Conservation (phyloP, 2,888 invertebrate species). For the Loripinus fragilis region DNA sequence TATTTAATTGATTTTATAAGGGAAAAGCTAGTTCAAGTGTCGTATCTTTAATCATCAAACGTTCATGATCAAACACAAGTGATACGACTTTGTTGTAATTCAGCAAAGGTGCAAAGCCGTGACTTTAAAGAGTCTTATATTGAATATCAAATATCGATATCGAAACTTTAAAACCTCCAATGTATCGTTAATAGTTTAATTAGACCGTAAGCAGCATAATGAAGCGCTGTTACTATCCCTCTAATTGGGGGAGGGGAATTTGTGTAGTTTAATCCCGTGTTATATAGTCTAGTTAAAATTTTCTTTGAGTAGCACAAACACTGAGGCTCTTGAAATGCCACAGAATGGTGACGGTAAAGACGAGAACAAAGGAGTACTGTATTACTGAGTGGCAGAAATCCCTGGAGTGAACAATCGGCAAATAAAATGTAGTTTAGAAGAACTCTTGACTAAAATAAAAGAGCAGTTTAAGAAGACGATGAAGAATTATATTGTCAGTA, state of each 20-base stretch:
- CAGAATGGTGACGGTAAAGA: background rate
- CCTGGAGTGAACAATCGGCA: conserved; percentile 18
- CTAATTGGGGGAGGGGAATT: conserved; percentile 11
- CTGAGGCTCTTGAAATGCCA: background rate
- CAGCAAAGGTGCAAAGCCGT: background rate
- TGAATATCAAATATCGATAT: background rate
- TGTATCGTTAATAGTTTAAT: background rate
- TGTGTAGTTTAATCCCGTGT: conserved; percentile 1
- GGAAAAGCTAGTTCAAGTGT: no score
- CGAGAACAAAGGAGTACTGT: background rate
- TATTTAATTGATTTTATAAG: no score
- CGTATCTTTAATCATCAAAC: no score
- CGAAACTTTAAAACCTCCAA: background rate
- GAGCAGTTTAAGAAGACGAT: background rate
- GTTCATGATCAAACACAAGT: background rate
- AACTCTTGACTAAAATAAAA: conserved; percentile 17
- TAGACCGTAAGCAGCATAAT: background rate
- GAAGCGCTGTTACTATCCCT: conserved; percentile 1
- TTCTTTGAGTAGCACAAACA: conserved; percentile 7
- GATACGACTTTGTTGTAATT: no score
- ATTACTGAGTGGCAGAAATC: conserved; percentile 15
- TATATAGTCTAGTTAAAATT: conserved; percentile 1
- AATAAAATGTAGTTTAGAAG: conserved; percentile 11
- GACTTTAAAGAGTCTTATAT: background rate
- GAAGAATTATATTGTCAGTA: background rate